These are phyloP conservation scores for Sthenelais limicola DNA, from an alignment of 2,888 invertebrate species.

Conservation along the genomic window DNA sequence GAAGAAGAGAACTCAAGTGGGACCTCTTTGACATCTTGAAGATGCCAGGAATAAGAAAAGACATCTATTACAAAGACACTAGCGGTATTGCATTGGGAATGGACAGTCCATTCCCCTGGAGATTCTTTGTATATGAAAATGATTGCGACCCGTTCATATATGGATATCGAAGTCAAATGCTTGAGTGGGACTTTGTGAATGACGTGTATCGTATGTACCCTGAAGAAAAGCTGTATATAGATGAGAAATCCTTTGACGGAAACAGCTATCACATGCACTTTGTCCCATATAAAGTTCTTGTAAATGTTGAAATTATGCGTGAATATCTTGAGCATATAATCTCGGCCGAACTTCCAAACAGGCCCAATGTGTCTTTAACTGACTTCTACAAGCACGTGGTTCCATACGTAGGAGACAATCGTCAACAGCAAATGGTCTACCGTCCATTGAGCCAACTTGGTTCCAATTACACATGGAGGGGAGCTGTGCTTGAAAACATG, in stretches of 20 bases:
- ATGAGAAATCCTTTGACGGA: slow-evolving; percentile 29
- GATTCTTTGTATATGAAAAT: slow-evolving; percentile 37
- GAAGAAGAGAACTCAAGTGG: slow-evolving; percentile 52
- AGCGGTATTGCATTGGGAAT: background rate
- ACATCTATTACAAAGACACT: slow-evolving; percentile 40
- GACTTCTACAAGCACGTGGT: slow-evolving; percentile 29
- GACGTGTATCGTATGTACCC: slow-evolving; percentile 40
- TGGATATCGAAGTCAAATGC: slow-evolving; percentile 49
- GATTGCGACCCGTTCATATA: slow-evolving; percentile 47
- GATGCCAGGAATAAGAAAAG: slow-evolving; percentile 48
- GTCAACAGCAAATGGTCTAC: slow-evolving; percentile 32
- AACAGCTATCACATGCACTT: slow-evolving; percentile 48
- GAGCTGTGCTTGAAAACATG: slow-evolving; percentile 40
- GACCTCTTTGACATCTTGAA: slow-evolving; percentile 48
- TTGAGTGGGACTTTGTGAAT: slow-evolving; percentile 50
- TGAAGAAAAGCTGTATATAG: slow-evolving; percentile 45
- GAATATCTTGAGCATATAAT: slow-evolving; percentile 28
- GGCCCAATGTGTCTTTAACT: slow-evolving; percentile 25
- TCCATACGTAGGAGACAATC: slow-evolving; percentile 20
- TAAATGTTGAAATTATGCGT: slow-evolving; percentile 43
- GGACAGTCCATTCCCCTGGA: slow-evolving; percentile 35
- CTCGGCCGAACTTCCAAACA: slow-evolving; percentile 22
- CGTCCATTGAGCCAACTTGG: slow-evolving; percentile 23
- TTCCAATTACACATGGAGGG: slow-evolving; percentile 7
- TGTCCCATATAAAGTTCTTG: slow-evolving; percentile 44